phyloP scores from a whole-genome alignment of 2,113 vertebrate genomes.

The Lampris megalopsis region DNA sequence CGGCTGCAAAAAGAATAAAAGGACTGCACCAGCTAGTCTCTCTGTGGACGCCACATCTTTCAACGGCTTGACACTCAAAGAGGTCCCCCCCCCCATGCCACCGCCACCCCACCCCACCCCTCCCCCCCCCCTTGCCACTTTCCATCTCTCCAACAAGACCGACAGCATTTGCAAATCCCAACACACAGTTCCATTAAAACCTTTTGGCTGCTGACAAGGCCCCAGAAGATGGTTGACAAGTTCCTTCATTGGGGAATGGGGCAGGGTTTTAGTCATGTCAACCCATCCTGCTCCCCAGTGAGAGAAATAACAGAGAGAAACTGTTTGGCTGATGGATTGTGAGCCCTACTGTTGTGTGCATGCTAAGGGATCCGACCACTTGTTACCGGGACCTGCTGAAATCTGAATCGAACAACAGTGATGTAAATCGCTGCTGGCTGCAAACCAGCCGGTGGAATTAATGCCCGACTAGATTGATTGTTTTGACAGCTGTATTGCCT shows the following conservation, averaged over 20 bases:
- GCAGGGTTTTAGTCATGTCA: slow-evolving; percentile 55
- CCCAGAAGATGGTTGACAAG: slow-evolving; percentile 63
- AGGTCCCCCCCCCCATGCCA: slow-evolving; percentile 34
- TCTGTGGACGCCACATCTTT: slow-evolving; percentile 56
- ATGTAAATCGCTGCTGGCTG: slow-evolving; percentile 1
- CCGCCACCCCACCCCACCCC: slow-evolving; percentile 1
- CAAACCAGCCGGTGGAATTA: background rate
- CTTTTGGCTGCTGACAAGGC: slow-evolving; percentile 72
- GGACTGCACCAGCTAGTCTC: slow-evolving; percentile 43
- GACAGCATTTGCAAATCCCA: slow-evolving; percentile 65
- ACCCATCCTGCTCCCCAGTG: slow-evolving; percentile 34
- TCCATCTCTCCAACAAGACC: slow-evolving; percentile 46
- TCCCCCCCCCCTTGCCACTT: slow-evolving; percentile 30
- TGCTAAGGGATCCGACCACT: background rate
- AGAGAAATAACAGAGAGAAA: slow-evolving; percentile 47
- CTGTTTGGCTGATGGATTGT: slow-evolving; percentile 29
- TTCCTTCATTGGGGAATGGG: slow-evolving; percentile 50
- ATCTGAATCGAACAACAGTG: background rate
- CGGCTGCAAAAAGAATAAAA: slow-evolving; percentile 30
- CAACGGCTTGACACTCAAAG: slow-evolving; percentile 56
- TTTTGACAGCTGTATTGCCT: background rate
- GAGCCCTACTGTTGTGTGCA: slow-evolving; percentile 28
- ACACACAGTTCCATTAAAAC: slow-evolving; percentile 77
- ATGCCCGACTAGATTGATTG: background rate
- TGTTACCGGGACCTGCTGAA: background rate